Percentiles rank a stretch among this genome's conserved stretches.
These are phyloP conservation scores for Propithecus perrieri DNA, from an alignment of 2,797 vertebrate genomes.

Conservation along the genomic window DNA sequence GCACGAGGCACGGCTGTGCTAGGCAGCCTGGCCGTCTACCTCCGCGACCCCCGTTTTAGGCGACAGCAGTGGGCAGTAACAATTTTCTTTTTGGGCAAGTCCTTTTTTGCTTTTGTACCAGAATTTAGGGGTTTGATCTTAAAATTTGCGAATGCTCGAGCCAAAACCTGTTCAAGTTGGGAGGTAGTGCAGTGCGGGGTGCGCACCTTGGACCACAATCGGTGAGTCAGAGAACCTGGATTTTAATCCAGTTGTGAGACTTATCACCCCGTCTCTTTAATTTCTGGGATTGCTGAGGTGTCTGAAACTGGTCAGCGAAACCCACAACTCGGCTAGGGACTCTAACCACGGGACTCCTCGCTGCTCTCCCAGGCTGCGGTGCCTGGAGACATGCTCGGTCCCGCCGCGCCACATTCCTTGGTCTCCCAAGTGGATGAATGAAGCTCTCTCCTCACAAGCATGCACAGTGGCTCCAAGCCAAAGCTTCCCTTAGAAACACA, in stretches of 20 bases:
- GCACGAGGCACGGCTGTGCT: not conserved
- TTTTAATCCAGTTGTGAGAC: not conserved
- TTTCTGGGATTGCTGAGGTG: not conserved
- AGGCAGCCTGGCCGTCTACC: not conserved
- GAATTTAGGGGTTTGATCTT: not conserved
- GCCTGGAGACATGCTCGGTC: not conserved
- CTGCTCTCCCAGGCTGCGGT: not conserved
- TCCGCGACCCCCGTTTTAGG: rapidly evolving
- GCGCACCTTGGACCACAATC: not conserved
- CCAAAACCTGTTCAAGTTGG: not conserved
- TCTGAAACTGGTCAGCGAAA: not conserved
- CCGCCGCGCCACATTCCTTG: rapidly evolving
- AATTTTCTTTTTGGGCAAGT: not conserved
- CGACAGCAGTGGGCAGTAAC: too few species aligned
- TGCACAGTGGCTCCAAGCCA: not conserved
- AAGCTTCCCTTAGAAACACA: not conserved
- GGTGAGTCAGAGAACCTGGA: not conserved
- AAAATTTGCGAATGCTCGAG: not conserved
- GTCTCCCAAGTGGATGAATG: not conserved
- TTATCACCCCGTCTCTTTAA: not conserved
- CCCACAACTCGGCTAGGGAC: not conserved
- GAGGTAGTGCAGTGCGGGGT: rapidly evolving
- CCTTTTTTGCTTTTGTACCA: not conserved
- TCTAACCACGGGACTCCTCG: rapidly evolving
- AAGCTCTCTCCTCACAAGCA: not conserved